Conservation (phyloP, 2,888 invertebrate species). For the Epistrophe grossulariae region DNA sequence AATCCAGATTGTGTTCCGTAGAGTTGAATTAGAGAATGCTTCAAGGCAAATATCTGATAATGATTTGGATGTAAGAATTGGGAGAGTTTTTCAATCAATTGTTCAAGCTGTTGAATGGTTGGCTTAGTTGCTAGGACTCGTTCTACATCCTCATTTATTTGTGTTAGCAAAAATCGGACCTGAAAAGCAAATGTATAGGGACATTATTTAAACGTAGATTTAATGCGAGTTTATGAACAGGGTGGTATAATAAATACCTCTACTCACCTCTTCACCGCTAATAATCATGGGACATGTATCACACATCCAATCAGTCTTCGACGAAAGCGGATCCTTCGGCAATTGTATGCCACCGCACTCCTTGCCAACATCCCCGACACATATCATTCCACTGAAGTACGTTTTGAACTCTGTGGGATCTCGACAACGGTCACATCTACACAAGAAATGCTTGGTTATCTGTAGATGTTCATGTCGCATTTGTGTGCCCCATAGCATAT, state of each 20-base stretch:
- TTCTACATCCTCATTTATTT: slow-evolving; percentile 92
- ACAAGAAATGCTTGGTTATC: slow-evolving; percentile 91
- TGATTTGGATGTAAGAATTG: slow-evolving; percentile 93
- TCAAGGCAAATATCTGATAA: slow-evolving; percentile 92
- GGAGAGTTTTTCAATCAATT: slow-evolving; percentile 88
- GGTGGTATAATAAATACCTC: neutral
- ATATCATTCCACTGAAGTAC: slow-evolving; percentile 85
- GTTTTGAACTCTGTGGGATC: slow-evolving; percentile 93
- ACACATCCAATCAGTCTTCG: slow-evolving; percentile 91
- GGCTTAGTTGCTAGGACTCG: slow-evolving; percentile 85
- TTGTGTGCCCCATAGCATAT: slow-evolving; percentile 94
- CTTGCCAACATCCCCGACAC: slow-evolving; percentile 84
- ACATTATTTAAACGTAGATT: neutral
- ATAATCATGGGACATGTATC: slow-evolving; percentile 88
- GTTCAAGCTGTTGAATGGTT: slow-evolving; percentile 86
- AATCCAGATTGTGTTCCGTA: slow-evolving; percentile 89
- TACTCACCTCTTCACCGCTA: slow-evolving; percentile 86
- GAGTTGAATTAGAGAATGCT: slow-evolving; percentile 92
- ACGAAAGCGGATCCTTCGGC: slow-evolving; percentile 88
- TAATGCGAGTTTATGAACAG: neutral
- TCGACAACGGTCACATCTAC: slow-evolving; percentile 89
- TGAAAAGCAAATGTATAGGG: slow-evolving; percentile 50
- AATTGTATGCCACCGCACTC: slow-evolving; percentile 88
- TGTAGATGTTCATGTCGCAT: slow-evolving; percentile 91
- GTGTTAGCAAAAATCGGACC: slow-evolving; percentile 86